Percentiles rank a stretch among this genome's conserved stretches.
Conservation (phyloP, 2,797 vertebrate genomes). For the Sciurus carolinensis region DNA sequence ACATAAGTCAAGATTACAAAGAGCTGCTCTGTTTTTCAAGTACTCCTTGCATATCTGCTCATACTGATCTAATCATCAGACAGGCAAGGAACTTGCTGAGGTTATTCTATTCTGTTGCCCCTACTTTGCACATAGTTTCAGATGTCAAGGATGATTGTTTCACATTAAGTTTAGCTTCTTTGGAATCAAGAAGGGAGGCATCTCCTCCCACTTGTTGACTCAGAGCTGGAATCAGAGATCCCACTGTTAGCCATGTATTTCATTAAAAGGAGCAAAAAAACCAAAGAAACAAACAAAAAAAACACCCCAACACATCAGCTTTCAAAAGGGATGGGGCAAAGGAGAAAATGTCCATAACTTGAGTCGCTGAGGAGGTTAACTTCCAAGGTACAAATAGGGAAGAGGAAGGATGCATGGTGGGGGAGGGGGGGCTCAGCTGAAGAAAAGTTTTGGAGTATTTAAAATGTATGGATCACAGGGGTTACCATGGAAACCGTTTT, state of each 20-base stretch:
- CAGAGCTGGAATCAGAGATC: constrained; percentile 37
- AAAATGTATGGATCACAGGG: constrained; percentile 53
- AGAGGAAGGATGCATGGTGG: neutral
- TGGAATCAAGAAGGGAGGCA: constrained; percentile 3
- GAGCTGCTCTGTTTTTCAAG: neutral
- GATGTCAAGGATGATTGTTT: neutral
- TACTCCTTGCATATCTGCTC: neutral
- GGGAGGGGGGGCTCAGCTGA: neutral
- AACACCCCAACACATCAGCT: neutral
- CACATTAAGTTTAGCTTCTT: neutral
- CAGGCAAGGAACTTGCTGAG: neutral
- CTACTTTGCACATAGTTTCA: constrained; percentile 21
- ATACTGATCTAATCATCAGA: neutral
- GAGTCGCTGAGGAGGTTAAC: constrained; percentile 28
- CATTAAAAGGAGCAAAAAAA: neutral
- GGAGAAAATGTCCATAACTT: neutral
- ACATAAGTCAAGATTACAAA: neutral
- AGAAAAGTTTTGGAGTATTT: constrained; percentile 60
- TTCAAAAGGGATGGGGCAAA: neutral
- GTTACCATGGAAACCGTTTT: constrained; percentile 63
- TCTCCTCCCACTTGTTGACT: constrained; percentile 60
- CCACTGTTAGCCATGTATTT: constrained; percentile 19
- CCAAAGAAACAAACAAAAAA: too few relatives aligned
- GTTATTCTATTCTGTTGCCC: neutral
- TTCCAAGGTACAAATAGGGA: neutral